These are phyloP conservation scores for Diuraphis noxia DNA, from an alignment of 1,140 invertebrate genomes.

Conservation along the genomic window DNA sequence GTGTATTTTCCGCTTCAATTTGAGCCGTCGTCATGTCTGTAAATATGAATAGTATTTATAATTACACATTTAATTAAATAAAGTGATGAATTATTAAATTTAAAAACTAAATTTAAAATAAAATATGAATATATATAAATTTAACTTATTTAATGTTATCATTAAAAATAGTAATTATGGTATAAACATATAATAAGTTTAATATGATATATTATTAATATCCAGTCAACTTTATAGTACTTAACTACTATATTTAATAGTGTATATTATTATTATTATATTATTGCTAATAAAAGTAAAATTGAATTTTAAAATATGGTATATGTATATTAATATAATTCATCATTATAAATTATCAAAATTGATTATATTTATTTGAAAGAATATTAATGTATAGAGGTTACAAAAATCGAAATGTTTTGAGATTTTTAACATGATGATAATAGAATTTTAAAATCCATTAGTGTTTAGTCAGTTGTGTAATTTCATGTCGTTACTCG, in stretches of 20 bases:
- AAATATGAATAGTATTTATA: slow-evolving; percentile 59
- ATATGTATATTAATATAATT: not conserved
- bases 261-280: not conserved
- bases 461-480: not conserved
- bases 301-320: not conserved
- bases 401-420: not conserved
- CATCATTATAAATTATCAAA: not conserved
- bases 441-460: not conserved
- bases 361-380: no score
- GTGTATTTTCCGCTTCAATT: slow-evolving; percentile 90
- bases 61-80: not conserved
- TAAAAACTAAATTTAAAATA: no score
- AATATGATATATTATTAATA: not conserved
- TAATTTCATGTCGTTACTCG: not conserved
- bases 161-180: not conserved
- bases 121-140: no score
- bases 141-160: no score
- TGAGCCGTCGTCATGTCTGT: slow-evolving; percentile 89
- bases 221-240: not conserved
- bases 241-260: not conserved
- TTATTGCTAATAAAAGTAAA: not conserved
- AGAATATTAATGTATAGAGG: no score
- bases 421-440: not conserved
- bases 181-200: not conserved
- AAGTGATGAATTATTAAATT: not conserved